These are phyloP conservation scores for Pseudorhombus dupliciocellatus DNA, from an alignment of 2,113 vertebrate genomes.

Conservation along the genomic window DNA sequence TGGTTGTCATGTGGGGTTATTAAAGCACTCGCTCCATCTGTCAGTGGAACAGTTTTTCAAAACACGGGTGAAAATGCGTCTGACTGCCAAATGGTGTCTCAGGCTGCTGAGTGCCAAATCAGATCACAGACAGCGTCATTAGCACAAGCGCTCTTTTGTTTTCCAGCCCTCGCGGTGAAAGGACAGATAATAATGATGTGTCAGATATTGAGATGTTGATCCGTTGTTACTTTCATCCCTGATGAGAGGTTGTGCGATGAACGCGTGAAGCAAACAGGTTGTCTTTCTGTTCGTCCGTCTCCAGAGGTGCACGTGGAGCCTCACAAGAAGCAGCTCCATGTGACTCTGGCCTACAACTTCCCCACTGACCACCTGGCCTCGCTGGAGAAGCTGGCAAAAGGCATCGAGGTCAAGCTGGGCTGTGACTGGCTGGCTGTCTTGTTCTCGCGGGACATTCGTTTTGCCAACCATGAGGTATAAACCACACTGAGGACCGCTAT, in stretches of 20 bases:
- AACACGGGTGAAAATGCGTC: neutral
- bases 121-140: slow-evolving; percentile 30
- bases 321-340: slow-evolving; percentile 96
- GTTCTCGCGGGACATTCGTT: slow-evolving; percentile 94
- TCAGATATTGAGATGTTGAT: neutral
- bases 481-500: neutral
- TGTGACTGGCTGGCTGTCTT: slow-evolving; percentile 93
- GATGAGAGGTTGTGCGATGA: neutral
- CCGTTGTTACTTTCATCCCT: neutral
- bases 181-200: slow-evolving; percentile 13
- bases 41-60: neutral
- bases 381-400: slow-evolving; percentile 91
- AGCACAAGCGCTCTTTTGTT: slow-evolving; percentile 15
- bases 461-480: slow-evolving; percentile 88
- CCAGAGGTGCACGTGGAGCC: slow-evolving; percentile 92
- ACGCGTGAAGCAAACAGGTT: neutral
- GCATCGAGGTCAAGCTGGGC: slow-evolving; percentile 86
- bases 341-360: slow-evolving; percentile 96
- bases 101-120: slow-evolving; percentile 32
- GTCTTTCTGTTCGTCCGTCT: neutral
- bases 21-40: slow-evolving; percentile 10
- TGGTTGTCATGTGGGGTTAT: neutral
- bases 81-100: slow-evolving; percentile 12
- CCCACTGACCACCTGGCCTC: slow-evolving; percentile 88
- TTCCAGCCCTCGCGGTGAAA: slow-evolving; percentile 7